phyloP scores from a whole-genome alignment of 2,113 vertebrate species.

The Lonchura striata region DNA sequence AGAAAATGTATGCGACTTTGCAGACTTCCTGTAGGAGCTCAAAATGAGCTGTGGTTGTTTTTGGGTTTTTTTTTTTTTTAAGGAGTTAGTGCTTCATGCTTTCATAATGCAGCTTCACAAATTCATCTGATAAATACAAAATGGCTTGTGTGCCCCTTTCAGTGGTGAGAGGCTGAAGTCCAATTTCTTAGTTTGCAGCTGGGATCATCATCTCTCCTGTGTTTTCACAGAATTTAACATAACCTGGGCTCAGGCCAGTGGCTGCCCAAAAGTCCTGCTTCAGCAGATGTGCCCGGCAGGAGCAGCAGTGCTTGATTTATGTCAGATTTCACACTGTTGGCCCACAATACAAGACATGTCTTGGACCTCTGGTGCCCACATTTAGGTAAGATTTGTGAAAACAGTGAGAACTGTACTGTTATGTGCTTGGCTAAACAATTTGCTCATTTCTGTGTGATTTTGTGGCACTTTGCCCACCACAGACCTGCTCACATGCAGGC shows the following conservation, averaged over 20 bases:
- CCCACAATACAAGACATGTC: not conserved
- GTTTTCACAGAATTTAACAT: not conserved
- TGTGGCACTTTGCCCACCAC: not conserved
- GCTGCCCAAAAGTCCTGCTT: not conserved
- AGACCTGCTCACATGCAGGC: rapidly evolving
- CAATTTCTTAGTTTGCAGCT: not conserved
- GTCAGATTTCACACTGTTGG: not conserved
- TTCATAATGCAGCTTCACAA: not conserved
- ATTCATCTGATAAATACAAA: not conserved
- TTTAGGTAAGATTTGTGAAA: not conserved
- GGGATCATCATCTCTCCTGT: not conserved
- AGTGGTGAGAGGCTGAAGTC: not conserved
- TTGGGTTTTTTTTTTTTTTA: too few species aligned
- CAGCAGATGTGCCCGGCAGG: rapidly evolving
- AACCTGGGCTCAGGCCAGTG: not conserved
- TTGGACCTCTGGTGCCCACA: not conserved
- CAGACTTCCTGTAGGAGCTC: not conserved
- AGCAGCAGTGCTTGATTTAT: rapidly evolving
- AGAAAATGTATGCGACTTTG: not conserved
- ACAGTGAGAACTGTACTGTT: not conserved
- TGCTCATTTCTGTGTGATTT: not conserved
- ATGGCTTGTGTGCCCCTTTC: not conserved
- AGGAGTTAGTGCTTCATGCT: not conserved
- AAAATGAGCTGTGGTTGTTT: too few species aligned
- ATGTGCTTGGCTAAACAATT: not conserved